Conservation (phyloP, 2,797 vertebrate species). For the Sphaeramia orbicularis region DNA sequence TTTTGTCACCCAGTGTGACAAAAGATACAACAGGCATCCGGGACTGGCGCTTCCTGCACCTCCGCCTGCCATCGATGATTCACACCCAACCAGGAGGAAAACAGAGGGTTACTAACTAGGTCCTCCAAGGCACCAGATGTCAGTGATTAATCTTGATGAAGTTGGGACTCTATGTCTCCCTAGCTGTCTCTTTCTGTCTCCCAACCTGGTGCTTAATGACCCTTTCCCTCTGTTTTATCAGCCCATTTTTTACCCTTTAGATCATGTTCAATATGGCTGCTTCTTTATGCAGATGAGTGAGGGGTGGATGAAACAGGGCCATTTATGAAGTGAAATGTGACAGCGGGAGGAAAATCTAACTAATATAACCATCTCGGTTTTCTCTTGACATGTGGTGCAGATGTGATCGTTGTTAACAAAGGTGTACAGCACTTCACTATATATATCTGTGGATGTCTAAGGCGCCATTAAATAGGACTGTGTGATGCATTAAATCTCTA, state of each 20-base stretch:
- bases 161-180: conserved; percentile 75
- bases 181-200: conserved; percentile 74
- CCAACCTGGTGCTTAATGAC: conserved; percentile 82
- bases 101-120: conserved; percentile 83
- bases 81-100: conserved; percentile 71
- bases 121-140: conserved; percentile 83
- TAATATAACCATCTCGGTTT: conserved; percentile 4
- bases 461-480: not conserved
- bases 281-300: conserved; percentile 64
- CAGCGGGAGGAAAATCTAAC: conserved; percentile 1
- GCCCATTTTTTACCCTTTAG: conserved; percentile 76
- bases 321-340: conserved; percentile 1
- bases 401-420: conserved; percentile 22
- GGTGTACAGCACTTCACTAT: not conserved
- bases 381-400: conserved; percentile 2
- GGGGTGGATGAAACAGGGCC: conserved; percentile 14
- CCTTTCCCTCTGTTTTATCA: conserved; percentile 78
- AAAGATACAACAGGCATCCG: conserved; percentile 72
- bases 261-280: conserved; percentile 67
- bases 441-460: not conserved
- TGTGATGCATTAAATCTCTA: no score
- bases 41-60: conserved; percentile 62
- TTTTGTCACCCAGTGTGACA: conserved; percentile 68
- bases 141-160: conserved; percentile 85
- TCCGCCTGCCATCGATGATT: conserved; percentile 76